These are phyloP conservation scores for Ormyrus thymus DNA, from an alignment of 2,888 invertebrate species.

Conservation along the genomic window DNA sequence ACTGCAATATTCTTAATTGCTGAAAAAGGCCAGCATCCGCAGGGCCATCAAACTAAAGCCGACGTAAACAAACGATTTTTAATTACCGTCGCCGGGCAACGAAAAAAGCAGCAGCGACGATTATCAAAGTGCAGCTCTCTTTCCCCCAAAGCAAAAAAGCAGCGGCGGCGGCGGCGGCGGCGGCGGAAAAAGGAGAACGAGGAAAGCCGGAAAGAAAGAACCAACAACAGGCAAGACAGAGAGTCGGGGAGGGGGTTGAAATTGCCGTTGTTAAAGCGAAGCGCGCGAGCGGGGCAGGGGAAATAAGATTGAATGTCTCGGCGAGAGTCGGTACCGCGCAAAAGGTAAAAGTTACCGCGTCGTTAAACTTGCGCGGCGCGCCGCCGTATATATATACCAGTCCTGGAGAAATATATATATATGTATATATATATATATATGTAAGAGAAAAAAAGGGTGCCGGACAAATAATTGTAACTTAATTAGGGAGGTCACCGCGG, in stretches of 20 bases:
- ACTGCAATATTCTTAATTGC: neutral
- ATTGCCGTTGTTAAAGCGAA: slow-evolving; percentile 50
- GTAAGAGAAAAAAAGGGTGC: neutral
- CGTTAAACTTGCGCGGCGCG: slow-evolving; percentile 58
- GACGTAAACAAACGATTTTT: slow-evolving; percentile 21
- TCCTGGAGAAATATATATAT: slow-evolving; percentile 22
- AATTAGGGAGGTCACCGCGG: slow-evolving; percentile 8
- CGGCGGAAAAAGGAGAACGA: neutral
- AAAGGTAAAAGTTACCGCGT: slow-evolving; percentile 60
- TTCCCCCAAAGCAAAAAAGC: neutral
- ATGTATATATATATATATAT: neutral
- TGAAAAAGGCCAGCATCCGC: neutral
- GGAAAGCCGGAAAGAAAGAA: neutral
- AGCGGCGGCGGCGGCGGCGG: neutral
- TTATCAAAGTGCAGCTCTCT: slow-evolving; percentile 14
- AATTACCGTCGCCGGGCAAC: slow-evolving; percentile 1
- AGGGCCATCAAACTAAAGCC: too few species aligned
- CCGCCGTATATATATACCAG: slow-evolving; percentile 4
- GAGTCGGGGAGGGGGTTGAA: slow-evolving; percentile 5
- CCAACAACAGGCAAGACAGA: neutral
- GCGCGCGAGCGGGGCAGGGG: slow-evolving; percentile 15
- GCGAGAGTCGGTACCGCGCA: slow-evolving; percentile 40
- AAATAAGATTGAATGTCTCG: slow-evolving; percentile 55
- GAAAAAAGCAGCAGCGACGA: slow-evolving; percentile 4
- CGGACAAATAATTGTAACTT: slow-evolving; percentile 45